Evolutionary conservation across 2,888 invertebrate species (phyloP), one percentile per base, ranked within the genome.

Genomic region (Melieria omissa): DNA sequence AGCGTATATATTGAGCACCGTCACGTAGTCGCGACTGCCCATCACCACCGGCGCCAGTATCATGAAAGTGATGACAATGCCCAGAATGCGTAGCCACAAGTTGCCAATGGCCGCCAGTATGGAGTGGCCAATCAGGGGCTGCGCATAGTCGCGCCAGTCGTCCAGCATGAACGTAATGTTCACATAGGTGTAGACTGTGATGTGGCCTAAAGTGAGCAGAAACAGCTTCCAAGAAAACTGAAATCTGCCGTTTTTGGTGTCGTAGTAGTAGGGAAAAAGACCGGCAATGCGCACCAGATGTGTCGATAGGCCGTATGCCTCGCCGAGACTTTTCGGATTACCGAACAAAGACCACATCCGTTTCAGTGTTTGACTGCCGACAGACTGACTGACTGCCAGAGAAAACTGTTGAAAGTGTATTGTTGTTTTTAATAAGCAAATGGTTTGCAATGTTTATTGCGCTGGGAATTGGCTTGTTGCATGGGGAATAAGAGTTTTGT

Each of bases 121-220:
- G 0, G 76, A 80, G 29, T 78, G 64, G 1, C 77, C 77, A 16
- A 79, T 72, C 41, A 80, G 73, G 0, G 81, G 81, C 4, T 80
- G 78, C 0, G 76, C 75, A 68, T 77, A 81, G 8, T 71, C 58
- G 0, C 54, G 47, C 73, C 78, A 75, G 47, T 79, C 77, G 3
- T 65, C 69, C n/a, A 73, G 10, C 6, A 81, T 16, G 7, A 80
- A 47, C 1, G 66, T 74, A 0, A 73, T 12, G 55, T 81, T 82
- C 4, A 81, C 78, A 68, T 78, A 80, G n/a, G 69, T 57, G 67
- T 75, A 81, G 41, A 76, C 41, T 0, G 58, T 3, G 4, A 79
- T 14, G 57, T 82, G 80, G 0, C 74, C 4, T 3, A 80, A 1
- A 0, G 78, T 78, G 0, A 76, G 6, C 1, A 62, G 4, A 9